phyloP scores from a whole-genome alignment of 2,888 invertebrate species.

The Craniophora ligustri region DNA sequence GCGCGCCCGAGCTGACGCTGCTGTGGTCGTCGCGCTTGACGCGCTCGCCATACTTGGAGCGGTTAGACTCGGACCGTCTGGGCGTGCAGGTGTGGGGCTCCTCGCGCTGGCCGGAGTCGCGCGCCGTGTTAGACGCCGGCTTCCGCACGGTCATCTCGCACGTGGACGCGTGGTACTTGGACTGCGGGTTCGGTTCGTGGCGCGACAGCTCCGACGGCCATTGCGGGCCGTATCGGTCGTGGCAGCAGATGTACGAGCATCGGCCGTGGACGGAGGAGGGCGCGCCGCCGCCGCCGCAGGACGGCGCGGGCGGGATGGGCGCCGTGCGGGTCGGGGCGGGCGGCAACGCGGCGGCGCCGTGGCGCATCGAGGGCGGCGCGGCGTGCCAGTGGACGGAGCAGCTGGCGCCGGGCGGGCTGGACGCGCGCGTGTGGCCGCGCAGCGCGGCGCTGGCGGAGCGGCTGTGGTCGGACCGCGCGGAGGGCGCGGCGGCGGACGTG shows the following conservation, averaged over 20 bases:
- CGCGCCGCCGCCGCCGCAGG: constrained; percentile 84
- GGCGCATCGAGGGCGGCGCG: constrained; percentile 91
- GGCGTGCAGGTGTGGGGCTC: constrained; percentile 95
- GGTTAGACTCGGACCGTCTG: constrained; percentile 86
- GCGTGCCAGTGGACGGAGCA: constrained; percentile 96
- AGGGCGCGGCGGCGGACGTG: constrained; percentile 88
- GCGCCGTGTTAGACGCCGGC: constrained; percentile 92
- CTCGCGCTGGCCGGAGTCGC: constrained; percentile 94
- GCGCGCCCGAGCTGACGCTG: constrained; percentile 88
- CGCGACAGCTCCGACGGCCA: constrained; percentile 94
- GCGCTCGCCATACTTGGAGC: constrained; percentile 91
- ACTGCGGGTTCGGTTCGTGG: constrained; percentile 96
- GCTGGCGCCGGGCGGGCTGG: constrained; percentile 91
- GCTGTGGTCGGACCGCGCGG: constrained; percentile 91
- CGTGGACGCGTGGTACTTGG: constrained; percentile 96
- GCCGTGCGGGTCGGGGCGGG: constrained; percentile 85
- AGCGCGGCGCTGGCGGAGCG: constrained; percentile 94
- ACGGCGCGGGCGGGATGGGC: constrained; percentile 90
- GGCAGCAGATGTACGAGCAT: constrained; percentile 96
- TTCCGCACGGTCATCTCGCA: constrained; percentile 94
- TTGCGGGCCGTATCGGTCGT: constrained; percentile 95
- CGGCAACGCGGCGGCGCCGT: constrained; percentile 81
- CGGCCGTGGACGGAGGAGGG: constrained; percentile 91
- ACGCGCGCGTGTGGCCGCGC: constrained; percentile 95
- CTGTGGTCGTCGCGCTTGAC: constrained; percentile 94